Percentiles rank a stretch among this genome's conserved stretches.
Evolutionary conservation across 2,113 vertebrate species (phyloP).

Genomic region (Sylvia atricapilla): DNA sequence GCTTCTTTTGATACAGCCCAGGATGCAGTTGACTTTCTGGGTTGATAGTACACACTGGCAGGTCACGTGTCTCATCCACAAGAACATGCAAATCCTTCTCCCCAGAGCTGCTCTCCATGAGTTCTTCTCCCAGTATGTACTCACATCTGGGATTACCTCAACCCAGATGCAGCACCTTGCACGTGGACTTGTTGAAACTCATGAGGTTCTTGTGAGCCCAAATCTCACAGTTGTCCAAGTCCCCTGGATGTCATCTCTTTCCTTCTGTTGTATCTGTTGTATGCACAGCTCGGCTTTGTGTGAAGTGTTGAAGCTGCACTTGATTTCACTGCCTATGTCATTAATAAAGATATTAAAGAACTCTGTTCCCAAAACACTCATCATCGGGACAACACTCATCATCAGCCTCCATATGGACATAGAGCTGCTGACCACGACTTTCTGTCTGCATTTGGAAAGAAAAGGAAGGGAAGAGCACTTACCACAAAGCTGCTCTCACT

Average conservation of each 20-base stretch:
- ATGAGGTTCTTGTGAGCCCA: fast-evolving
- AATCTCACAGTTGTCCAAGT: too few relatives aligned
- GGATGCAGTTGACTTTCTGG: background rate
- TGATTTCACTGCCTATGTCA: background rate
- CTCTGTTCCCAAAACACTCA: background rate
- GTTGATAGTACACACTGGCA: background rate
- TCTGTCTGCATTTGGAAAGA: background rate
- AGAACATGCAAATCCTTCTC: background rate
- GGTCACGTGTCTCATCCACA: background rate
- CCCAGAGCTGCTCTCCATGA: background rate
- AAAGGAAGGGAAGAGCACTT: background rate
- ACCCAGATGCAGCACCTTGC: background rate
- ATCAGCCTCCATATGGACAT: background rate
- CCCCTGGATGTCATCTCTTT: background rate
- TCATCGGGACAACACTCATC: too few relatives aligned
- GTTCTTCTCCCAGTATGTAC: background rate
- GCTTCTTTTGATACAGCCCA: background rate
- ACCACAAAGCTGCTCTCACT: background rate
- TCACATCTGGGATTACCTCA: background rate
- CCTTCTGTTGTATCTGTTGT: background rate
- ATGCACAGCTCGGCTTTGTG: background rate
- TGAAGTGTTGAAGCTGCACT: background rate
- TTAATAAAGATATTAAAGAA: background rate
- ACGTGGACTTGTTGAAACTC: background rate
- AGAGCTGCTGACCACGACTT: background rate